Evolutionary conservation across 2,113 vertebrate genomes (phyloP).

Genomic region (Neodon shergylaensis): DNA sequence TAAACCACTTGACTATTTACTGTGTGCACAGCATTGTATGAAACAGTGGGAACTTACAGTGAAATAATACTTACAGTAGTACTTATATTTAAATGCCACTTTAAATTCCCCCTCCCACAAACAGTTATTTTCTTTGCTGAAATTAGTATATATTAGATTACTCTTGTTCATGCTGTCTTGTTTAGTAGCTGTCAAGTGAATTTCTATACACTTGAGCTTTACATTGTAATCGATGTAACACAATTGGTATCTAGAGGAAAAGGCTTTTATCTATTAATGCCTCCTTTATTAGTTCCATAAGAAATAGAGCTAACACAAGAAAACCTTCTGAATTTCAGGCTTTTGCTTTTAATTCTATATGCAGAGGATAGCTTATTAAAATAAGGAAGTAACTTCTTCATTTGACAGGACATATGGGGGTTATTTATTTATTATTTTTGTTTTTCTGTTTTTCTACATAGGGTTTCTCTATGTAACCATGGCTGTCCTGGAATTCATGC

Average conservation of each 20-base stretch:
- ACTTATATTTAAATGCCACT: slow-evolving; percentile 79
- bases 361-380: slow-evolving; percentile 58
- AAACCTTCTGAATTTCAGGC: slow-evolving; percentile 57
- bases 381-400: slow-evolving; percentile 14
- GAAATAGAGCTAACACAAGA: slow-evolving; percentile 68
- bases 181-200: slow-evolving; percentile 79
- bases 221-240: slow-evolving; percentile 72
- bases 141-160: slow-evolving; percentile 82
- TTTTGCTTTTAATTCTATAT: slow-evolving; percentile 65
- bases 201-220: slow-evolving; percentile 75
- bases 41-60: slow-evolving; percentile 71
- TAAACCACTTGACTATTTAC: slow-evolving; percentile 69
- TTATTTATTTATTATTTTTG: neutral
- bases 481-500: neutral
- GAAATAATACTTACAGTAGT: slow-evolving; percentile 76
- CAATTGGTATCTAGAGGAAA: slow-evolving; percentile 74
- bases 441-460: neutral
- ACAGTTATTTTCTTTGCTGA: slow-evolving; percentile 77
- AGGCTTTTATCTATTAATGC: slow-evolving; percentile 76
- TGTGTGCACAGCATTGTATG: slow-evolving; percentile 64
- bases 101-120: slow-evolving; percentile 77
- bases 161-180: slow-evolving; percentile 78
- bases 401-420: neutral
- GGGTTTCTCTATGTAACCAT: neutral
- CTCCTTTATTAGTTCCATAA: slow-evolving; percentile 67